These are phyloP conservation scores for Turritopsis dohrnii DNA, from an alignment of 30 jellyfish, hydroid and myxozoan species.

Conservation along the genomic window DNA sequence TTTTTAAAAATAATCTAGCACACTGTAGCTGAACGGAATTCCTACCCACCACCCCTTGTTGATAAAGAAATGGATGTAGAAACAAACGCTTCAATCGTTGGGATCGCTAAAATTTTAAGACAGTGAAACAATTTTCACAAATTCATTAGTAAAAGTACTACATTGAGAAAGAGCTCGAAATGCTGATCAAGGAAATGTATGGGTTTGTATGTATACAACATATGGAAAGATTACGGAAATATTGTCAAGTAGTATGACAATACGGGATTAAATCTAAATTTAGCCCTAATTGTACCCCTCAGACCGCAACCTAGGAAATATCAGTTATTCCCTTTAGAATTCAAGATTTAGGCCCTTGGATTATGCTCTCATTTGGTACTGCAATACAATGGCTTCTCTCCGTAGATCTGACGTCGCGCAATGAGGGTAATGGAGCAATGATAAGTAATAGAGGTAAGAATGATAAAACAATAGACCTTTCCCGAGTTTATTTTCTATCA, in stretches of 20 bases:
- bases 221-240: not conserved
- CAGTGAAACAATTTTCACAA: not conserved
- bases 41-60: not conserved
- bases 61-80: not conserved
- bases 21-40: not conserved
- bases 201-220: not conserved
- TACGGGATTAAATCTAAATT: not conserved
- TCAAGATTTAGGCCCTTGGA: not conserved
- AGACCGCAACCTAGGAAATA: not conserved
- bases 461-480: not conserved
- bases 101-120: not conserved
- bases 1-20: no score
- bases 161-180: not conserved
- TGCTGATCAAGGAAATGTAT: not conserved
- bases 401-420: not conserved
- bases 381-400: not conserved
- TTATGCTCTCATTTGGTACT: not conserved
- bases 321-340: not conserved
- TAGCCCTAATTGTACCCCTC: not conserved
- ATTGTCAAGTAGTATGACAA: not conserved
- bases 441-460: not conserved
- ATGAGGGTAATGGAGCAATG: not conserved
- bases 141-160: not conserved
- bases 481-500: not conserved
- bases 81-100: not conserved